Evolutionary conservation across 1,140 invertebrate genomes (phyloP).

Genomic region (Drosophila suzukii): DNA sequence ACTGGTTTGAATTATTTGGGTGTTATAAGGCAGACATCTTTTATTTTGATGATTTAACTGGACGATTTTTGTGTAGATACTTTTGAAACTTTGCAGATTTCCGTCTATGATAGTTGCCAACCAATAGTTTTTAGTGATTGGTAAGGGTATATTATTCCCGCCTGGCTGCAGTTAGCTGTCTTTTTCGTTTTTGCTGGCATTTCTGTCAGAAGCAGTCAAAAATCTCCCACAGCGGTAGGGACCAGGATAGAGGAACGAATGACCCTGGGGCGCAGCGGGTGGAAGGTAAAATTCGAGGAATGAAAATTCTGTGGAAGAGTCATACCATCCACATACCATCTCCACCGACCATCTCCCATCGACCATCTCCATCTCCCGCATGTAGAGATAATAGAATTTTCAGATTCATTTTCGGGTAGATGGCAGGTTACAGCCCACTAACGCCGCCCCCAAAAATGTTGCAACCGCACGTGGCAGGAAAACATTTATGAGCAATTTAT

Average conservation of each 20-base stretch:
- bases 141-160: not conserved
- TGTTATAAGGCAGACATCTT: no score
- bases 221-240: conserved; percentile 3
- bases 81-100: not conserved
- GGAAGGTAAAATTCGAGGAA: conserved; percentile 2
- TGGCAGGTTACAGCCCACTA: conserved; percentile 6
- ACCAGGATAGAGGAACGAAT: not conserved
- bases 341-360: not conserved
- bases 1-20: no score
- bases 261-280: conserved; percentile 15
- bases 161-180: not conserved
- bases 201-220: conserved; percentile 26
- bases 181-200: not conserved
- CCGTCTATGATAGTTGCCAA: no score
- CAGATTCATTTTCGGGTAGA: conserved; percentile 25
- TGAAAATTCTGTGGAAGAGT: not conserved
- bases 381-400: conserved; percentile 44
- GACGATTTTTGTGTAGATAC: no score
- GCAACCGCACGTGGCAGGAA: conserved; percentile 28
- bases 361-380: not conserved
- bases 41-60: no score
- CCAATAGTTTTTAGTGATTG: no score
- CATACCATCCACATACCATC: not conserved
- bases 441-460: not conserved
- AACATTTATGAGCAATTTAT: conserved; percentile 71